phyloP scores from a whole-genome alignment of 2,113 vertebrate genomes.

The Neoarius graeffei region DNA sequence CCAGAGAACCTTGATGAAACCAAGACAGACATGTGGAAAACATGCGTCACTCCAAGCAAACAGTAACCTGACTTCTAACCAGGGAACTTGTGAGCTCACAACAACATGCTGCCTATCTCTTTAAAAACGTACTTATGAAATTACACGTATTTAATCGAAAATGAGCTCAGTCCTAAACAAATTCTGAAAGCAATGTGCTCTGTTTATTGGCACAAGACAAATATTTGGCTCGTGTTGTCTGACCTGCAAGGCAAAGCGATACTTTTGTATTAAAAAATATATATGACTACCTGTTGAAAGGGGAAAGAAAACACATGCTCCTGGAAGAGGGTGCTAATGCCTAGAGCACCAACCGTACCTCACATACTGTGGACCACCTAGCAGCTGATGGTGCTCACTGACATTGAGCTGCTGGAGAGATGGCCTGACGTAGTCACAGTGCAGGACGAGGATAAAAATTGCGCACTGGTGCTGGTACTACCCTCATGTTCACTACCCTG shows the following conservation, averaged over 20 bases:
- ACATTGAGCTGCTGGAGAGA: no score
- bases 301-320: no score
- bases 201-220: conserved; percentile 53
- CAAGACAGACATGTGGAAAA: not conserved
- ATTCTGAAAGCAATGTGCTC: conserved; percentile 55
- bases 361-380: no score
- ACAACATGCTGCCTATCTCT: not conserved
- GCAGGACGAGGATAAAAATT: no score
- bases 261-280: conserved; percentile 56
- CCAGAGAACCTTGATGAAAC: not conserved
- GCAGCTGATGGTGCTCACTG: no score
- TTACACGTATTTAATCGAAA: not conserved
- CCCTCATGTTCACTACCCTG: no score
- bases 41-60: not conserved
- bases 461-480: no score
- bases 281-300: no score
- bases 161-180: conserved; percentile 14
- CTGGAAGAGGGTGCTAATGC: no score
- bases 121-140: not conserved
- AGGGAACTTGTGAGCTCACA: not conserved
- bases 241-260: conserved; percentile 50
- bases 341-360: no score
- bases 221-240: conserved; percentile 49
- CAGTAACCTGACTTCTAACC: not conserved
- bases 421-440: no score